A percentile compares a stretch with the other conserved stretches of the same genome.
phyloP scores from a whole-genome alignment of 2,797 vertebrate genomes.

The Characodon lateralis region DNA sequence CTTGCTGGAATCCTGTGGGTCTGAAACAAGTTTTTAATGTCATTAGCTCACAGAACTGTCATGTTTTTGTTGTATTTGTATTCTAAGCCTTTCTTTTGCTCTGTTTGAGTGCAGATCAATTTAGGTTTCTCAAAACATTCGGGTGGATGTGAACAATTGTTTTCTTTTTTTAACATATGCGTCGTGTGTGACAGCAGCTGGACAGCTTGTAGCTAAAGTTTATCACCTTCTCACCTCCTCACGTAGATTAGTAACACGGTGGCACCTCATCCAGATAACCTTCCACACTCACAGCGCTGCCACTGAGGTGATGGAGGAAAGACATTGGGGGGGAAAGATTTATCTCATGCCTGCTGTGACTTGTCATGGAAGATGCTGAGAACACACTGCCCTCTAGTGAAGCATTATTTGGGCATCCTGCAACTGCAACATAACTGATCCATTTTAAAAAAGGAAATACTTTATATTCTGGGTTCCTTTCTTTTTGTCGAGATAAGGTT shows the following conservation, averaged over 20 bases:
- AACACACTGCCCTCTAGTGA: slow-evolving; percentile 74
- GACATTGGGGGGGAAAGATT: slow-evolving; percentile 21
- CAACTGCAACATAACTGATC: slow-evolving; percentile 20
- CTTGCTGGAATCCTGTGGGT: not conserved
- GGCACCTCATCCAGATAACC: slow-evolving; percentile 68
- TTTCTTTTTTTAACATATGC: not conserved
- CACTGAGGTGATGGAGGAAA: slow-evolving; percentile 38
- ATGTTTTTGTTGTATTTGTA: not conserved
- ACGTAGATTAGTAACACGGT: slow-evolving; percentile 73
- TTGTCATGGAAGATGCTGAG: slow-evolving; percentile 45
- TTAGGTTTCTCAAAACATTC: not conserved
- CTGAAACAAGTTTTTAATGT: not conserved
- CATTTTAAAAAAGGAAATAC: not conserved
- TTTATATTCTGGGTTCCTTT: not conserved
- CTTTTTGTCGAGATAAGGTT: not conserved
- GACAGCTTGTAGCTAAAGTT: slow-evolving; percentile 62
- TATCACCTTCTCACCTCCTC: slow-evolving; percentile 58
- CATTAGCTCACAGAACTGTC: not conserved
- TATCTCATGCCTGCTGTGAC: slow-evolving; percentile 26
- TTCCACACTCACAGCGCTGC: slow-evolving; percentile 45
- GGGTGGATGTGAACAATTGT: not conserved
- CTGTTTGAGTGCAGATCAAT: not conserved
- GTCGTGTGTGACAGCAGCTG: slow-evolving; percentile 20
- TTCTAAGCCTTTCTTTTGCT: not conserved
- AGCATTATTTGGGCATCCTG: slow-evolving; percentile 22